Evolutionary conservation across 2,797 vertebrate species (phyloP).

Genomic region (Acipenser oxyrinchus): DNA sequence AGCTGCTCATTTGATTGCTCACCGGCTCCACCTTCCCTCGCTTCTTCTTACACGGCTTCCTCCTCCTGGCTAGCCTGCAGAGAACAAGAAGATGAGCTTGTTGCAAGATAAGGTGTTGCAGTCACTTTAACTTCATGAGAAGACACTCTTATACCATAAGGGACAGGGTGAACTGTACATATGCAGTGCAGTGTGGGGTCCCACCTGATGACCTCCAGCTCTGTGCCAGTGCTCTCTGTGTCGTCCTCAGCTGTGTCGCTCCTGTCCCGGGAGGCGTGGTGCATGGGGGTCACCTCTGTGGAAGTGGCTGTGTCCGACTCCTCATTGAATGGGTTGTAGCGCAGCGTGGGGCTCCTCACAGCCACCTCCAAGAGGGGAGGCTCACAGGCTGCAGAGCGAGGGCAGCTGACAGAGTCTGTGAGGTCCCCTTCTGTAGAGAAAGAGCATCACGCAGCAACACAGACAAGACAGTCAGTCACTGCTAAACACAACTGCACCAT

Average conservation of each 20-base stretch:
- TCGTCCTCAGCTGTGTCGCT: slow-evolving; percentile 43
- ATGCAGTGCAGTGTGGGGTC: slow-evolving; percentile 10
- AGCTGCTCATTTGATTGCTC: slow-evolving; percentile 39
- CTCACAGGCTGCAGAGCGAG: slow-evolving; percentile 69
- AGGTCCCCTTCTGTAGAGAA: slow-evolving; percentile 78
- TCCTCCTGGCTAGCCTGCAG: slow-evolving; percentile 78
- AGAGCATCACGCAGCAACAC: slow-evolving; percentile 6
- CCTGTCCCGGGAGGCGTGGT: slow-evolving; percentile 44
- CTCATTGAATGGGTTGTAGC: slow-evolving; percentile 87
- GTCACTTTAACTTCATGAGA: too few relatives aligned
- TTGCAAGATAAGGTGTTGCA: neutral
- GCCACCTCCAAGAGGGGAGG: slow-evolving; percentile 50
- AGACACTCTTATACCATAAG: too few relatives aligned
- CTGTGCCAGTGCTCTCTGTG: slow-evolving; percentile 50
- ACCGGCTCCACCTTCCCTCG: slow-evolving; percentile 61
- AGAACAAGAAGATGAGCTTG: slow-evolving; percentile 12
- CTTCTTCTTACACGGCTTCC: slow-evolving; percentile 76
- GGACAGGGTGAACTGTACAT: neutral
- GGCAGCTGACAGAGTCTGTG: slow-evolving; percentile 81
- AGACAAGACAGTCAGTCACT: slow-evolving; percentile 12
- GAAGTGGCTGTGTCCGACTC: slow-evolving; percentile 73
- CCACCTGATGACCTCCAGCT: slow-evolving; percentile 93
- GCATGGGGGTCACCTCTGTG: slow-evolving; percentile 74
- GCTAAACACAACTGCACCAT: slow-evolving; percentile 23
- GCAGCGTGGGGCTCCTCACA: slow-evolving; percentile 69